phyloP scores from a whole-genome alignment of 2,113 vertebrate genomes.

The Centropus bengalensis region DNA sequence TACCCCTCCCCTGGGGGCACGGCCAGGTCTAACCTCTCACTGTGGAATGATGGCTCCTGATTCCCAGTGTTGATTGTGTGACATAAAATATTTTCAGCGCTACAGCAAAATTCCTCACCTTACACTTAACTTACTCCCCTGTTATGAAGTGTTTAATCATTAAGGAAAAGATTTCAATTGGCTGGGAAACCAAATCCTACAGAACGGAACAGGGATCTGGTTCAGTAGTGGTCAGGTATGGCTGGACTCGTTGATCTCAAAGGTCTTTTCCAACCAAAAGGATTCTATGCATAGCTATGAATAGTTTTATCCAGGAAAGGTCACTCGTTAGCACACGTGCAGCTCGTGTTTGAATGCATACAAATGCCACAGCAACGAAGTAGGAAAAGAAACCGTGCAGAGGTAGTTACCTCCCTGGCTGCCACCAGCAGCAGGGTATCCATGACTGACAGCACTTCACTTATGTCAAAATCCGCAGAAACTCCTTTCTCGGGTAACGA shows the following conservation, averaged over 20 bases:
- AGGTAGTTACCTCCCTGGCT: conserved; percentile 84
- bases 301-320: background rate
- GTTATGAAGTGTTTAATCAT: background rate
- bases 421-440: conserved; percentile 89
- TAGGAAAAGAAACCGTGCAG: background rate
- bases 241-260: too few relatives aligned
- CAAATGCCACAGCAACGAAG: background rate
- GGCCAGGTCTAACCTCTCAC: background rate
- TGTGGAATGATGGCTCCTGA: background rate
- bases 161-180: background rate
- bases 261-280: too few relatives aligned
- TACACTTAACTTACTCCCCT: background rate
- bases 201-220: background rate
- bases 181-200: background rate
- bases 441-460: conserved; percentile 88
- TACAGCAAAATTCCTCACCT: background rate
- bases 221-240: too few relatives aligned
- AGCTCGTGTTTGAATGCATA: background rate
- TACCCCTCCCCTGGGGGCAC: background rate
- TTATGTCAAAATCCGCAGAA: conserved; percentile 80
- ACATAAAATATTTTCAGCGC: background rate
- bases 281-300: background rate
- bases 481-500: conserved; percentile 89
- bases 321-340: background rate
- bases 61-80: background rate